A percentile compares a stretch with the other conserved stretches of the same genome.
phyloP scores from a whole-genome alignment of 2,113 vertebrate genomes.

The Prunella fulvescens region DNA sequence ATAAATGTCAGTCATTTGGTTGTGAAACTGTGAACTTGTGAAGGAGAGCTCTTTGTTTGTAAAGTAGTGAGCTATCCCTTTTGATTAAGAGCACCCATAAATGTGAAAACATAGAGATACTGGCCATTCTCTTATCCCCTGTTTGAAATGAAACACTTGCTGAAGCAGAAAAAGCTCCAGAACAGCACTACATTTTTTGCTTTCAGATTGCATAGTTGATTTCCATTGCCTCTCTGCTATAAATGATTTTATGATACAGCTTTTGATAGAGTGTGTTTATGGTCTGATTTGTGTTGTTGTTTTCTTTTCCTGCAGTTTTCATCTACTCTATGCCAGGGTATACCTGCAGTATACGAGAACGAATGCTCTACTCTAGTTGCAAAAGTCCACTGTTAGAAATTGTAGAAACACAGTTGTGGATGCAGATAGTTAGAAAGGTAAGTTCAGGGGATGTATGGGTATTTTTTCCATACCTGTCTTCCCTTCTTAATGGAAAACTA shows the following conservation, averaged over 20 bases:
- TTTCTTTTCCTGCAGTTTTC: constrained; percentile 81
- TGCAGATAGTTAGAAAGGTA: constrained; percentile 92
- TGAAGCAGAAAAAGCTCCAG: not conserved
- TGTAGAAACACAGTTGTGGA: constrained; percentile 82
- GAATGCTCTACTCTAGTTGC: constrained; percentile 98
- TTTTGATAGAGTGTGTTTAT: not conserved
- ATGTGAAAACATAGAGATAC: not conserved
- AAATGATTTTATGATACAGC: not conserved
- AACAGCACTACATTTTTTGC: not conserved
- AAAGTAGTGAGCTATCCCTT: not conserved
- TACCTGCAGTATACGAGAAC: constrained; percentile 91
- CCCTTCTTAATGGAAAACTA: not conserved
- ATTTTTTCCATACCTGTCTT: not conserved
- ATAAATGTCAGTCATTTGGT: not conserved
- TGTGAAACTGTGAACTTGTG: not conserved
- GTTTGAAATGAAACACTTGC: not conserved
- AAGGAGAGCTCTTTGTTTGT: not conserved
- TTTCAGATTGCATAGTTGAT: not conserved
- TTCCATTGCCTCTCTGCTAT: not conserved
- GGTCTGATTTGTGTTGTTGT: not conserved
- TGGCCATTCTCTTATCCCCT: not conserved
- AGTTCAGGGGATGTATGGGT: not conserved
- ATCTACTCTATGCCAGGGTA: constrained; percentile 99
- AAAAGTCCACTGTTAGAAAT: constrained; percentile 90
- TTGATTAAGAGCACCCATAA: not conserved